Evolutionary conservation across 1,140 invertebrate species (phyloP), one percentile per base, ranked within the genome.

Genomic region (Micrasema minimum): DNA sequence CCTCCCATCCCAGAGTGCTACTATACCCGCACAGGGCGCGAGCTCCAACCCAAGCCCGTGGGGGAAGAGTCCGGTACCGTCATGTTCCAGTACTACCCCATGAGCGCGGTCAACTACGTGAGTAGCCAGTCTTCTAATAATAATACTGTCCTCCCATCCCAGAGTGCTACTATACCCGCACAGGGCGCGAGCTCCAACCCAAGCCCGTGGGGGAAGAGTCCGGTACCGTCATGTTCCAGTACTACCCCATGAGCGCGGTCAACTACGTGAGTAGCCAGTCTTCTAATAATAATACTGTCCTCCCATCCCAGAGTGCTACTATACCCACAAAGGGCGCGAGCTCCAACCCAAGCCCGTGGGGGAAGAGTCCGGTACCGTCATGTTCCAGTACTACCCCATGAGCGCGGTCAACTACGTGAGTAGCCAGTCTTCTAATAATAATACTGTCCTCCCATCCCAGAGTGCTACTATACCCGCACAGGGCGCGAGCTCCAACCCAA

Each of bases 391-490:
- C 78, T 91, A 92, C 79, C 94, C 94, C 12, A 90, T 91, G 77
- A 92, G 90, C 77, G 89, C 92, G 46, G 93, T 94, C 4, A 93
- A 94, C 83, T 97, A 96, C 85, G 95, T 97, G 85, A 91, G 91
- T 85, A 31, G 26, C 48, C n/a, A n/a, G n/a, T n/a, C n/a, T n/a
- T n/a, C n/a, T n/a, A n/a, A n/a, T n/a, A n/a, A n/a, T n/a, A 88
- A 48, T 90, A 90, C 80, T 86, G 85, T 72, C 92, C 93, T 1
- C 76, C 88, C 9, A 85, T 86, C 20, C 90, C 91, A 41, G 95
- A 97, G 79, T 87, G 90, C 2, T 95, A 94, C 80, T 96, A 97
- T 80, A 81, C 87, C 35, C 82, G 88, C 16, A 90, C 88, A 7
- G 93, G 92, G 35, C 89, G 88, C 76, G 93, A 96, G 83, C 86